Percentiles rank a stretch among this genome's conserved stretches.
phyloP scores from a whole-genome alignment of 2,797 vertebrate genomes.

The Sebastes elongatus region DNA sequence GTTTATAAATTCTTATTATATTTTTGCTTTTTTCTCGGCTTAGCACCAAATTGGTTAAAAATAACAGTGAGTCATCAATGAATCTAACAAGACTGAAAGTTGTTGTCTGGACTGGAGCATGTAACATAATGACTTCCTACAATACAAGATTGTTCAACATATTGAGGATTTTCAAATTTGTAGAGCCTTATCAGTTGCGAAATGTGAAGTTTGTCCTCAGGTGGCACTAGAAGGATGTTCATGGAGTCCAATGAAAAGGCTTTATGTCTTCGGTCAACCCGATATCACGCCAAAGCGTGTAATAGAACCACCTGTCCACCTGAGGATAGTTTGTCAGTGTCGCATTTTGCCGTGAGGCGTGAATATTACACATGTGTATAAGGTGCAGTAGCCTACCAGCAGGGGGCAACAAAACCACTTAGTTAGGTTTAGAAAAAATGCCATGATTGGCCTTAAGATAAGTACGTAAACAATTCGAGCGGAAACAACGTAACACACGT shows the following conservation, averaged over 20 bases:
- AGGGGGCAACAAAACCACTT: too few relatives aligned
- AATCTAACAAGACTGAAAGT: neutral
- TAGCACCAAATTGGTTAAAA: neutral
- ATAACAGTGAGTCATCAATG: neutral
- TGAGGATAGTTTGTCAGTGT: too few relatives aligned
- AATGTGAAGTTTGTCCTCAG: neutral
- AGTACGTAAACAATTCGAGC: too few relatives aligned
- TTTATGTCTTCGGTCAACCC: neutral
- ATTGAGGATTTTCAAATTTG: neutral
- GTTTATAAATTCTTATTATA: neutral
- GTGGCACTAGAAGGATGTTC: neutral
- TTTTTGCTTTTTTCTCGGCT: neutral
- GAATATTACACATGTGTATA: too few relatives aligned
- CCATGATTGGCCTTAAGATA: too few relatives aligned
- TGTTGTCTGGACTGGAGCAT: neutral
- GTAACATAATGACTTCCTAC: neutral
- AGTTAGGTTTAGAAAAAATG: too few relatives aligned
- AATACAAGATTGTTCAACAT: neutral
- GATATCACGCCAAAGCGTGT: fast-evolving
- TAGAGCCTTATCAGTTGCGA: neutral
- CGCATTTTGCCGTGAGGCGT: too few relatives aligned
- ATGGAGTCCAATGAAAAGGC: neutral
- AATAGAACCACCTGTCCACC: too few relatives aligned
- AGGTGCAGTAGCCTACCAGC: too few relatives aligned
- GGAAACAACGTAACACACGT: too few relatives aligned